Evolutionary conservation across 2,113 vertebrate genomes (phyloP).

Genomic region (Menidia beryllina): DNA sequence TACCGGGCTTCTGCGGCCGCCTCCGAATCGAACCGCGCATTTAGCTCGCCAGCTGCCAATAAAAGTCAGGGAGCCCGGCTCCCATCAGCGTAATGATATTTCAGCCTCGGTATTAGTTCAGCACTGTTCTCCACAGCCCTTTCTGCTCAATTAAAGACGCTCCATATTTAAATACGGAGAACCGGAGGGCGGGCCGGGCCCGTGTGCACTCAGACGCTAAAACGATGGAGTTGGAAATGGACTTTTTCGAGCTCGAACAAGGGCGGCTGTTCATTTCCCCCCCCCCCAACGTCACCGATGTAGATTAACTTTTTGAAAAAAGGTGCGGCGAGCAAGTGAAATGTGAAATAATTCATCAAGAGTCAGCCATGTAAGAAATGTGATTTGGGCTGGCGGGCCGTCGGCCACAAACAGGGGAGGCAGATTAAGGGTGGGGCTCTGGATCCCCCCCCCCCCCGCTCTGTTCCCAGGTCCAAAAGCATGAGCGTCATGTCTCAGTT

Average conservation of each 20-base stretch:
- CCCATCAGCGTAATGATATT: constrained; percentile 74
- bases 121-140: constrained; percentile 70
- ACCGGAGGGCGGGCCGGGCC: constrained; percentile 33
- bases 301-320: constrained; percentile 78
- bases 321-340: constrained; percentile 75
- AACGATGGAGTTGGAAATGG: constrained; percentile 73
- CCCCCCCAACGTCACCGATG: constrained; percentile 68
- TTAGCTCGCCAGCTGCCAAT: constrained; percentile 72
- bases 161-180: constrained; percentile 72
- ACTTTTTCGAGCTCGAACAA: constrained; percentile 62
- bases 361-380: constrained; percentile 78
- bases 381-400: constrained; percentile 68
- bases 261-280: constrained; percentile 62
- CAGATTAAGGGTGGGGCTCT: constrained; percentile 59
- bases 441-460: background rate
- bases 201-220: constrained; percentile 71
- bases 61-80: constrained; percentile 66
- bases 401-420: constrained; percentile 66
- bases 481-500: constrained; percentile 62
- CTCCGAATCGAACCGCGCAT: constrained; percentile 70
- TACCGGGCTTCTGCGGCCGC: constrained; percentile 63
- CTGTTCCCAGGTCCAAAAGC: constrained; percentile 27
- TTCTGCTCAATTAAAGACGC: constrained; percentile 78
- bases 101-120: constrained; percentile 72
- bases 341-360: constrained; percentile 80